Percentiles rank a stretch among this genome's conserved stretches.
These are phyloP conservation scores for Bradypodion ventrale DNA, from an alignment of 2,797 vertebrate genomes.

Conservation along the genomic window DNA sequence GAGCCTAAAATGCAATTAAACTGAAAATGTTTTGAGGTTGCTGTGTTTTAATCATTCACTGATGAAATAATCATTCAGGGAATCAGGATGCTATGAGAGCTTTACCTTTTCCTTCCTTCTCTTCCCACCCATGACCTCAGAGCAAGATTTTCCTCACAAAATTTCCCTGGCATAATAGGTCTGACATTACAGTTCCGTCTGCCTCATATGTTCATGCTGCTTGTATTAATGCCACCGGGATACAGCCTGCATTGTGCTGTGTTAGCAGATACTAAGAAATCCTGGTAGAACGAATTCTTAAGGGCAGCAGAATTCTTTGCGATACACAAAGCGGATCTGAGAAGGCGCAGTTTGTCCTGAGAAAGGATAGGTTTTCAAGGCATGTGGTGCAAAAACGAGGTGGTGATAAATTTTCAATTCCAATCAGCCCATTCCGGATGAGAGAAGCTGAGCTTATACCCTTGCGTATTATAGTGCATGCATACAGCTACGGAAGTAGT, in stretches of 20 bases:
- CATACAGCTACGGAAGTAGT: constrained; percentile 71
- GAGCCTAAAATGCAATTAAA: constrained; percentile 13
- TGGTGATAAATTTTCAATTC: constrained; percentile 70
- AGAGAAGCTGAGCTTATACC: constrained; percentile 73
- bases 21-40: constrained; percentile 43
- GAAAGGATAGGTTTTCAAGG: constrained; percentile 72
- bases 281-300: constrained; percentile 49
- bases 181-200: constrained; percentile 44
- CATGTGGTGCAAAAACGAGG: constrained; percentile 70
- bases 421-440: constrained; percentile 73
- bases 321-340: constrained; percentile 67
- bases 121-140: constrained; percentile 33
- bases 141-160: constrained; percentile 56
- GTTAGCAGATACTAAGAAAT: constrained; percentile 55
- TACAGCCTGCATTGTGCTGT: constrained; percentile 35
- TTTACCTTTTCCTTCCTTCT: constrained; percentile 55
- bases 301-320: constrained; percentile 52
- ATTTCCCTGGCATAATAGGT: constrained; percentile 41
- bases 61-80: constrained; percentile 5
- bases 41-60: constrained; percentile 28
- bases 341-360: constrained; percentile 63
- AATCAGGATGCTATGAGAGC: constrained; percentile 24
- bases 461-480: constrained; percentile 68
- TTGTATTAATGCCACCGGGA: constrained; percentile 46
- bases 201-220: constrained; percentile 16